These are phyloP conservation scores for Bellardia bayeri DNA, from an alignment of 2,888 invertebrate species.

Conservation along the genomic window DNA sequence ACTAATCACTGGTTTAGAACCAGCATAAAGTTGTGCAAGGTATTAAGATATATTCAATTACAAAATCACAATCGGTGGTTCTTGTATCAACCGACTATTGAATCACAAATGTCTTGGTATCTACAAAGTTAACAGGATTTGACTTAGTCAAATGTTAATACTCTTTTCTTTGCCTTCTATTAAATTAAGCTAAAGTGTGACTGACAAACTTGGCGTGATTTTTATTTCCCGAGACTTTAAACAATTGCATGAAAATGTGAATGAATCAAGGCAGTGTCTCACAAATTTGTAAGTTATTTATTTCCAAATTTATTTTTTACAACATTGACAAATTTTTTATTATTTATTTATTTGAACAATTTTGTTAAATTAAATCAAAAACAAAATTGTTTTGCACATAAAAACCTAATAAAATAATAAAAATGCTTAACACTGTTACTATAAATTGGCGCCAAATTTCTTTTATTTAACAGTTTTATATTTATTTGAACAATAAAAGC, in stretches of 20 bases:
- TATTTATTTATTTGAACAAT: slow-evolving; percentile 38
- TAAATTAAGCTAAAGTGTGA: slow-evolving; percentile 30
- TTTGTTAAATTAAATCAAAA: slow-evolving; percentile 40
- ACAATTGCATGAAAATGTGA: background rate
- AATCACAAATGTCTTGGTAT: too few relatives aligned
- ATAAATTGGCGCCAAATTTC: slow-evolving; percentile 31
- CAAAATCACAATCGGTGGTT: too few relatives aligned
- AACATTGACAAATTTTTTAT: slow-evolving; percentile 31
- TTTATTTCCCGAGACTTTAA: background rate
- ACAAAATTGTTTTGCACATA: background rate
- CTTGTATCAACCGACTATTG: too few relatives aligned
- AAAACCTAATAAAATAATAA: background rate
- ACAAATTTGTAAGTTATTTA: background rate
- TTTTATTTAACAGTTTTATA: background rate
- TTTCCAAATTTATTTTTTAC: slow-evolving; percentile 14
- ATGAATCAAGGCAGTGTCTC: slow-evolving; percentile 8
- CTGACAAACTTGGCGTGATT: slow-evolving; percentile 22
- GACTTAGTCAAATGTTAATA: background rate
- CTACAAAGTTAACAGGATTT: background rate
- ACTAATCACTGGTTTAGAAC: too few relatives aligned
- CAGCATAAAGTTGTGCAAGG: too few relatives aligned
- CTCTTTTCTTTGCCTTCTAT: background rate
- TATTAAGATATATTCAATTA: too few relatives aligned
- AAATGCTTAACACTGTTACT: background rate
- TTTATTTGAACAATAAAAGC: slow-evolving; percentile 3